Conservation (phyloP, 2,888 invertebrate genomes). For the Limnephilus marmoratus region DNA sequence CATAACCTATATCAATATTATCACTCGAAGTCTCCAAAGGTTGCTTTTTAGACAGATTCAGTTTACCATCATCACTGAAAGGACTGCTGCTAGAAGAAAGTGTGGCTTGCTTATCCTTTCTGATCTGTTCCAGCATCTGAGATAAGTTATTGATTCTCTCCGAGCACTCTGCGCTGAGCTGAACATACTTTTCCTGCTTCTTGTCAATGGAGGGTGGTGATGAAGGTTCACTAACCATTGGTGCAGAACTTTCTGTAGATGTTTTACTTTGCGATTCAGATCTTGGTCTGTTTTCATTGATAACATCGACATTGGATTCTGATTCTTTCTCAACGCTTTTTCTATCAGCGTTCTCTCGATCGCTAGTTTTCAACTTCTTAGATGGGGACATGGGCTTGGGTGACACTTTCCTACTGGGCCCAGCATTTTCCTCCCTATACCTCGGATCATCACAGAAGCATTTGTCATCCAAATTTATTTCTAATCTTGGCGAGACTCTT, state of each 20-base stretch:
- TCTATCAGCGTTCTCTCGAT: not conserved
- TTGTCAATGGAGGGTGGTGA: slow-evolving; percentile 40
- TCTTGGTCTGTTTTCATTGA: not conserved
- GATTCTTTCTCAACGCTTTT: not conserved
- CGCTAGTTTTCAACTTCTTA: not conserved
- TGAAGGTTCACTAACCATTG: not conserved
- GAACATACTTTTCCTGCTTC: slow-evolving; percentile 34
- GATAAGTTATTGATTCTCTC: slow-evolving; percentile 74
- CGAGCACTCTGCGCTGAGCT: slow-evolving; percentile 51
- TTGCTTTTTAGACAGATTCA: slow-evolving; percentile 29
- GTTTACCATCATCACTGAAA: slow-evolving; percentile 27
- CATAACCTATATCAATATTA: slow-evolving; percentile 37
- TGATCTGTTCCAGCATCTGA: slow-evolving; percentile 75
- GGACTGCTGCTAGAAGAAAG: slow-evolving; percentile 48
- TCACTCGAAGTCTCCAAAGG: slow-evolving; percentile 31
- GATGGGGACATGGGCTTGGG: not conserved
- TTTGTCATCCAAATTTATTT: slow-evolving; percentile 4
- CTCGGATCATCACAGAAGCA: not conserved
- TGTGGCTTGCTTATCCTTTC: slow-evolving; percentile 71
- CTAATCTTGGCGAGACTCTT: slow-evolving; percentile 31
- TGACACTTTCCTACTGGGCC: slow-evolving; percentile 6
- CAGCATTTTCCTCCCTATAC: not conserved
- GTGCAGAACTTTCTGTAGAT: not conserved
- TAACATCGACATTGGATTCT: not conserved
- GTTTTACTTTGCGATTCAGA: slow-evolving; percentile 15